phyloP scores from a whole-genome alignment of 1,140 invertebrate species.

The Bombus polaris region DNA sequence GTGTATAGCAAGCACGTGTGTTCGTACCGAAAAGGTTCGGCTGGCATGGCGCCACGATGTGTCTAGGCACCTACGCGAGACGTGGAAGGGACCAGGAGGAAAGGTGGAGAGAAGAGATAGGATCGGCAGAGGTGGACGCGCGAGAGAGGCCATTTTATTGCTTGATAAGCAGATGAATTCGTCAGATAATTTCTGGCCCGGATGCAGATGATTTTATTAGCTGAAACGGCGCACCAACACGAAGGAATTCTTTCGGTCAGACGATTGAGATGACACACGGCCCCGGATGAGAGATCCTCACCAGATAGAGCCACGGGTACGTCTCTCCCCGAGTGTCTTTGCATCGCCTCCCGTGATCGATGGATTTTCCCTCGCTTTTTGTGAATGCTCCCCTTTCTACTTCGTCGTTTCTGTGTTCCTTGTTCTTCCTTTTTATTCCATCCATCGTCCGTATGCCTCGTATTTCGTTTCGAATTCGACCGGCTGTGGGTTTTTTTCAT shows the following conservation, averaged over 20 bases:
- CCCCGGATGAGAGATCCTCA: conserved; percentile 73
- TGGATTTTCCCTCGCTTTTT: conserved; percentile 55
- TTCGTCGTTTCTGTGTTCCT: neutral
- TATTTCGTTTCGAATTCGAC: neutral
- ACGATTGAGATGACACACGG: conserved; percentile 46
- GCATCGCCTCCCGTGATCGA: conserved; percentile 67
- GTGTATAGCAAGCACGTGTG: conserved; percentile 9
- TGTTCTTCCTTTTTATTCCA: neutral
- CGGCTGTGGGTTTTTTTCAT: neutral
- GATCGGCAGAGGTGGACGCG: conserved; percentile 69
- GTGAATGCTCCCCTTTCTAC: too few species aligned
- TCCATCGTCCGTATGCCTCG: neutral
- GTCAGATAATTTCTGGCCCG: conserved; percentile 76
- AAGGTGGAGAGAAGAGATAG: conserved; percentile 69
- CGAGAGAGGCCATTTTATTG: conserved; percentile 76
- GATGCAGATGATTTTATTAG: conserved; percentile 80
- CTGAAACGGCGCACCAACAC: conserved; percentile 50
- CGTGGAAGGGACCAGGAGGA: conserved; percentile 24
- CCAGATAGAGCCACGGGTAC: conserved; percentile 48
- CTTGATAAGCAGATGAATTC: conserved; percentile 81
- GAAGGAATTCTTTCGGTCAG: conserved; percentile 55
- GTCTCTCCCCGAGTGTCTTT: conserved; percentile 32
- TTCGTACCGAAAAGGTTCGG: conserved; percentile 40
- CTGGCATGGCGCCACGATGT: conserved; percentile 71
- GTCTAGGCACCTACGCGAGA: conserved; percentile 62